Evolutionary conservation across 2,797 vertebrate species (phyloP), one percentile per base, ranked within the genome.

Genomic region (Poecile montanus): DNA sequence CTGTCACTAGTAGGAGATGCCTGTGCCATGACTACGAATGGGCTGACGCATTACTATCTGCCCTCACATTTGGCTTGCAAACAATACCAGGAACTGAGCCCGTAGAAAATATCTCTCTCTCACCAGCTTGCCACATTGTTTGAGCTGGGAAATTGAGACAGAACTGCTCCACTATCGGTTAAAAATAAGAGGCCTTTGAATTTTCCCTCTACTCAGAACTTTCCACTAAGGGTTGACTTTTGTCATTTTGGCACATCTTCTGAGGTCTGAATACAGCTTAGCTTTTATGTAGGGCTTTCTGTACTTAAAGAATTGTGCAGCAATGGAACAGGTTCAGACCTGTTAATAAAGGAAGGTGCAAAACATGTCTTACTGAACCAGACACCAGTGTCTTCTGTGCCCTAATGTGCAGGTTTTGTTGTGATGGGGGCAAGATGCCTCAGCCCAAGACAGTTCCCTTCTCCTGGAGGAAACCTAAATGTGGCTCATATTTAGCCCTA

Each of bases 71-170:
- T 96, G 92, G 88, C 95, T 94, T 93, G 68, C 54, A 81, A 96
- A 97, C 97, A 97, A 97, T 97, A 95, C 93, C 68, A 97, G 97
- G 97, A 97, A 97, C 94, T 88, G 83, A 94, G 75, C 82, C 93
- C 95, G 95, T 83, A 92, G 94, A 96, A 97, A 97, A 96, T 66
- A 73, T 71, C 84, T 94, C 56, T 7, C 85, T 93, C 81, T 93
- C 1, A 0, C 89, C 89, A 93, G 73, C 58, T 79, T 92, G 77
- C 16, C 58, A 53, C 93, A 97, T 97, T 97, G 96, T 97, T 85
- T 92, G 76, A 95, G 79, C 58, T 93, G 89, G 91, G 93, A 97
- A 97, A 94, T 88, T 2, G 14, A 94, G 88, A 91, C 70, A 95
- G 95, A 92, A 92, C 78, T 83, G 73, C 77, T 89, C 38, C 66